These are phyloP conservation scores for Mystacides longicornis DNA, from an alignment of 2,888 invertebrate species.

Conservation along the genomic window DNA sequence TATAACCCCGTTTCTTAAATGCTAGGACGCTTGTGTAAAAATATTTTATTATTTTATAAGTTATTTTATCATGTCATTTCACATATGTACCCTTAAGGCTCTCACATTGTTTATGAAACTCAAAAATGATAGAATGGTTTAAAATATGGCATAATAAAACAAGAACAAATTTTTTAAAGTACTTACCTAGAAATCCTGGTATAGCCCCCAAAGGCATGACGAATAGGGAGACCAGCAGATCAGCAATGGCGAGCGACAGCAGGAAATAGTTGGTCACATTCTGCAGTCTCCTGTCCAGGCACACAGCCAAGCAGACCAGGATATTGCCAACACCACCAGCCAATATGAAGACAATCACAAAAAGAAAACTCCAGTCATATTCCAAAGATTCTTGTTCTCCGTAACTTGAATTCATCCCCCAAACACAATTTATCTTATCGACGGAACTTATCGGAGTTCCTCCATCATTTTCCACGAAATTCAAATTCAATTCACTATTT, in stretches of 20 bases:
- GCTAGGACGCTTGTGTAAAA: too few species aligned
- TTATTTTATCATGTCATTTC: too few species aligned
- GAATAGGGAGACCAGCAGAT: conserved; percentile 84
- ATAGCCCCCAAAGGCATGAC: conserved; percentile 96
- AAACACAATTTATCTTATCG: conserved; percentile 19
- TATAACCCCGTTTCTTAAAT: too few species aligned
- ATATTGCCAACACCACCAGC: conserved; percentile 88
- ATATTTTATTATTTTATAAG: too few species aligned
- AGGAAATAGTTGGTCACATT: conserved; percentile 96
- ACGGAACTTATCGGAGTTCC: conserved; percentile 4
- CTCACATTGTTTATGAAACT: not conserved
- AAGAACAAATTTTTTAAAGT: too few species aligned
- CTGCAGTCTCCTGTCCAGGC: conserved; percentile 81
- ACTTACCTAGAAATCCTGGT: conserved; percentile 87
- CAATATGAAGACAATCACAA: conserved; percentile 77
- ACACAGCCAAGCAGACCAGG: conserved; percentile 88
- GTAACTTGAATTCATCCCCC: conserved; percentile 24
- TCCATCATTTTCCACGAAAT: conserved; percentile 6
- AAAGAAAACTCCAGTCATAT: conserved; percentile 77
- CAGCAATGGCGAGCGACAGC: conserved; percentile 87
- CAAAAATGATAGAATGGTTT: not conserved
- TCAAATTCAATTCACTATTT: conserved; percentile 5
- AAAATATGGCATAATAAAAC: not conserved
- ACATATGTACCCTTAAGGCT: too few species aligned
- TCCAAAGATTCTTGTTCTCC: conserved; percentile 31